phyloP scores from a whole-genome alignment of 2,797 vertebrate genomes.

The Neoniphon sammara region DNA sequence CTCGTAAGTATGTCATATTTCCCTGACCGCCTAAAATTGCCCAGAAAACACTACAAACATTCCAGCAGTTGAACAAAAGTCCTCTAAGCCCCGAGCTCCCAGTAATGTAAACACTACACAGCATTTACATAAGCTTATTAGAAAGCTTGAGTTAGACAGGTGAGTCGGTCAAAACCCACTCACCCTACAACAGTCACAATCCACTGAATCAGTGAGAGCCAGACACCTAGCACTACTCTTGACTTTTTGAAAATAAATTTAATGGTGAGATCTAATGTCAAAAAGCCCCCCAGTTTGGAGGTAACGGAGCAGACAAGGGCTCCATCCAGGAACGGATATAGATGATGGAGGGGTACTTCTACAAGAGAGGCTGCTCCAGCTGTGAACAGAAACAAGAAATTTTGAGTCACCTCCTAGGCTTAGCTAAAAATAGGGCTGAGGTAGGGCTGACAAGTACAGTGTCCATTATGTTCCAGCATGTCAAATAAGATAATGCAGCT shows the following conservation, averaged over 20 bases:
- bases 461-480: not conserved
- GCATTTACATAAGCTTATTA: not conserved
- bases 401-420: no score
- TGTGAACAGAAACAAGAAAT: no score
- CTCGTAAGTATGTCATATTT: no score
- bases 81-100: not conserved
- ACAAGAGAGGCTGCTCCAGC: no score
- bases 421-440: not conserved
- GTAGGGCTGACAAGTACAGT: not conserved
- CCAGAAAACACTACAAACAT: no score
- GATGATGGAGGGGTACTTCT: no score
- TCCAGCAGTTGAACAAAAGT: no score
- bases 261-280: constrained; percentile 6
- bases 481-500: not conserved
- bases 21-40: no score
- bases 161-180: constrained; percentile 3
- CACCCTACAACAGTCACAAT: not conserved
- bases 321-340: no score
- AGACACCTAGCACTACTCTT: not conserved
- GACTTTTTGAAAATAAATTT: constrained; percentile 7
- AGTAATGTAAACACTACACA: not conserved
- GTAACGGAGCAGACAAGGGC: constrained; percentile 9
- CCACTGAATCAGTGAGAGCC: not conserved
- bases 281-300: constrained; percentile 18
- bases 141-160: constrained; percentile 9